A percentile compares a stretch with the other conserved stretches of the same genome.
phyloP scores from a whole-genome alignment of 2,797 vertebrate species.

The Liasis olivaceus region DNA sequence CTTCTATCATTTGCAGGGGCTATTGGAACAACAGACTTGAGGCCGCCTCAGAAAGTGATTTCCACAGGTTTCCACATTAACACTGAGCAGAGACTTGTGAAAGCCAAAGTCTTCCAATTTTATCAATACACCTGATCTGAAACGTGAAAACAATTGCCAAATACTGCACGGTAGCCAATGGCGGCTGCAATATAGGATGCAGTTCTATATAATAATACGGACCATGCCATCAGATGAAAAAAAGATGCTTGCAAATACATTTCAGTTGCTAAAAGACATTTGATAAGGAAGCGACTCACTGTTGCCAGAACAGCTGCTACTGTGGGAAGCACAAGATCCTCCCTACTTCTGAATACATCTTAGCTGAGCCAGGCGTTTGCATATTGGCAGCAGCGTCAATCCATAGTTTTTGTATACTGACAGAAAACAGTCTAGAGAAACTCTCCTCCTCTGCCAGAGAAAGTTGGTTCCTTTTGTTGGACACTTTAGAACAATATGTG shows the following conservation, averaged over 20 bases:
- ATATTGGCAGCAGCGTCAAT: neutral
- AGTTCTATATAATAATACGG: neutral
- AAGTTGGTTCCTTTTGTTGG: neutral
- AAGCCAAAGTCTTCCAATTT: conserved; percentile 14
- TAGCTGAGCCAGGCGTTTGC: neutral
- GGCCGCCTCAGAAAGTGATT: neutral
- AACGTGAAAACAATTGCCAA: neutral
- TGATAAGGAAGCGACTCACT: neutral
- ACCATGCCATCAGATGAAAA: neutral
- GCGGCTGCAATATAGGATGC: neutral
- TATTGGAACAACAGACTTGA: conserved; percentile 9
- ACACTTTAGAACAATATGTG: neutral
- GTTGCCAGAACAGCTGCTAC: neutral
- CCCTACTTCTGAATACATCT: neutral
- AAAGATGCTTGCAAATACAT: neutral
- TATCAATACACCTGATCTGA: neutral
- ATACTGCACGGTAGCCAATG: neutral
- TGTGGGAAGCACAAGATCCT: neutral
- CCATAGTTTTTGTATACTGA: neutral
- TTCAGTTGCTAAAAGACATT: neutral
- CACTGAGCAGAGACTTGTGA: neutral
- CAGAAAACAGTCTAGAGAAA: neutral
- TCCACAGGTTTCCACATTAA: neutral
- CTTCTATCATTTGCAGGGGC: conserved; percentile 6
- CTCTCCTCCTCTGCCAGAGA: neutral